A percentile compares a stretch with the other conserved stretches of the same genome.
Conservation (phyloP, 64 coral and sea anemone species). For the Stichodactyla mertensii region DNA sequence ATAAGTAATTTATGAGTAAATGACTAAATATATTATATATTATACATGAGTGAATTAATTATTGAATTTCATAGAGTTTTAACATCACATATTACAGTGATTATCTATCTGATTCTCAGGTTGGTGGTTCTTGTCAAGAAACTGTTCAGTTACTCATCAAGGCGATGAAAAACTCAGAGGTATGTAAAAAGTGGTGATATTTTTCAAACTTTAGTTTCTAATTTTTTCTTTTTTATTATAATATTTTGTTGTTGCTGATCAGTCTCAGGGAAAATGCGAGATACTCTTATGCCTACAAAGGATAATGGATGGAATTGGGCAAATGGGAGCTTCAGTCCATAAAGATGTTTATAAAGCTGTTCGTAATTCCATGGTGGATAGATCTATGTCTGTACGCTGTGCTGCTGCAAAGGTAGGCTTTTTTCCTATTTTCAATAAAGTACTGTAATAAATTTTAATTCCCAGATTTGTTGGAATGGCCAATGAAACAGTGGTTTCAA, state of each 20-base stretch:
- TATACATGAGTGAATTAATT: too few species aligned
- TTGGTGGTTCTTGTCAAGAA: constrained; percentile 87
- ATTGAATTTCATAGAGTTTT: too few species aligned
- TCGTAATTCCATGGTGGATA: constrained; percentile 63
- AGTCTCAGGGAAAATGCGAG: constrained; percentile 98
- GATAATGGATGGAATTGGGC: constrained; percentile 74
- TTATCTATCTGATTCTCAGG: constrained; percentile 31
- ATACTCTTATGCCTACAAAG: constrained; percentile 85
- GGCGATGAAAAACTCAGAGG: constrained; percentile 97
- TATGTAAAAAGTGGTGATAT: background rate
- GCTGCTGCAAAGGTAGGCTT: constrained; percentile 81
- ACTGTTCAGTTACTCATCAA: constrained; percentile 97
- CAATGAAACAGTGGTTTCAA: too few species aligned
- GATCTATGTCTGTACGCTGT: constrained; percentile 93
- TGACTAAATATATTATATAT: too few species aligned
- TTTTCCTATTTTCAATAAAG: too few species aligned
- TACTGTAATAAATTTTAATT: too few species aligned
- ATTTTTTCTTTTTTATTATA: background rate
- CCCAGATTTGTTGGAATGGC: too few species aligned
- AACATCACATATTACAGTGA: background rate
- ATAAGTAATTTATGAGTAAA: too few species aligned
- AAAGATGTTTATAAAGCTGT: constrained; percentile 97
- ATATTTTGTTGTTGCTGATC: background rate
- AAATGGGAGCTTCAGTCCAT: constrained; percentile 70
- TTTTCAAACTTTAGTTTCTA: background rate